Evolutionary conservation across 2,888 invertebrate species (phyloP).

Genomic region (Eupithecia pulchellata): DNA sequence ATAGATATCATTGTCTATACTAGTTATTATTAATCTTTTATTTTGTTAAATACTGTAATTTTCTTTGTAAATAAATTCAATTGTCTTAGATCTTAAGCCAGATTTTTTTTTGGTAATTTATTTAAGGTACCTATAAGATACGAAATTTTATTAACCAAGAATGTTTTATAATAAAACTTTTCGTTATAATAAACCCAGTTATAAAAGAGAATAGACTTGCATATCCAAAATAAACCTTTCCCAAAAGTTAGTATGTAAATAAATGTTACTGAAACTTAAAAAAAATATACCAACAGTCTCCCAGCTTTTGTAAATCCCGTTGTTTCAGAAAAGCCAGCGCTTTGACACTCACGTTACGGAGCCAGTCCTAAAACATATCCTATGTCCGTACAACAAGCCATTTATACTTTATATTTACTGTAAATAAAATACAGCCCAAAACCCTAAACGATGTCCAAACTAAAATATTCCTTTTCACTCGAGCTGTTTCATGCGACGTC

Average conservation of each 20-base stretch:
- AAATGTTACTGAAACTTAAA: background rate
- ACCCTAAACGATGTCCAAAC: conserved; percentile 23
- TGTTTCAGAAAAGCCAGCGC: background rate
- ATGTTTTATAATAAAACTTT: too few species aligned
- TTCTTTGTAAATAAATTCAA: too few species aligned
- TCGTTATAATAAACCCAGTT: too few species aligned
- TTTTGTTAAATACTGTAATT: too few species aligned
- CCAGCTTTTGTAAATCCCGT: background rate
- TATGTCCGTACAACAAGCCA: background rate
- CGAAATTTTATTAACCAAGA: too few species aligned
- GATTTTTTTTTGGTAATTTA: too few species aligned
- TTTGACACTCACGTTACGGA: background rate
- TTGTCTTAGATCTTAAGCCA: too few species aligned
- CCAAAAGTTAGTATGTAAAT: background rate
- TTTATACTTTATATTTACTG: conserved; percentile 10
- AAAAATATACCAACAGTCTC: background rate
- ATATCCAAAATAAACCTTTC: background rate
- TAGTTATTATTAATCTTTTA: too few species aligned
- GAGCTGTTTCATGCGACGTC: conserved; percentile 34
- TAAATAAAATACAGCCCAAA: conserved; percentile 18
- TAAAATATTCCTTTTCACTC: conserved; percentile 34
- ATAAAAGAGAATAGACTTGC: background rate
- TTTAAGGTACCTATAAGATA: too few species aligned
- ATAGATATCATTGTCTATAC: too few species aligned
- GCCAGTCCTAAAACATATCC: background rate